phyloP scores from a whole-genome alignment of 2,113 vertebrate genomes.

The Crypturellus undulatus region DNA sequence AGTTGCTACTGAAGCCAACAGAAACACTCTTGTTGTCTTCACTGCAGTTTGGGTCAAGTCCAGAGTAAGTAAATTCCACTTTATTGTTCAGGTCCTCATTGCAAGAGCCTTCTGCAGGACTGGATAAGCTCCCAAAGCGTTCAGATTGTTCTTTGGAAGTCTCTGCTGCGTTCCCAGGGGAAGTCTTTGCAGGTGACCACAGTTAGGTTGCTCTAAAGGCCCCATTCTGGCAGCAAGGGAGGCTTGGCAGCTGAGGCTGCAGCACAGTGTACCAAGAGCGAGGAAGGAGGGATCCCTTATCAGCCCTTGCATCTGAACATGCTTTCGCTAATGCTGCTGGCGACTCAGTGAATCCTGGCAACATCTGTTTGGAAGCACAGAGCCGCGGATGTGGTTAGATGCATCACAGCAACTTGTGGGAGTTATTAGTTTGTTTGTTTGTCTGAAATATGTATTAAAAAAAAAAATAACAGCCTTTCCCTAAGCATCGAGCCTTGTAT shows the following conservation, averaged over 20 bases:
- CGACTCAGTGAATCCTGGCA: neutral
- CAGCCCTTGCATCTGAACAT: neutral
- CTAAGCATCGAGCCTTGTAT: neutral
- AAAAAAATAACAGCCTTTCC: neutral
- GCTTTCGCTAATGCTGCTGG: neutral
- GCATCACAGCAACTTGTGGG: neutral
- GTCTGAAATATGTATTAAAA: slow-evolving; percentile 9
- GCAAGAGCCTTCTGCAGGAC: fast-evolving
- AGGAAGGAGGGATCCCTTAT: neutral
- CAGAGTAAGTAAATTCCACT: neutral
- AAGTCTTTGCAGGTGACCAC: neutral
- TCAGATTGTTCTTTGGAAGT: neutral
- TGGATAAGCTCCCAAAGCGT: neutral
- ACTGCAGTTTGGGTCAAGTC: neutral
- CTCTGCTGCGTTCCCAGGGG: neutral
- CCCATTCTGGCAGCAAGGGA: neutral
- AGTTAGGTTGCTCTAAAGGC: neutral
- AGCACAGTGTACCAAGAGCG: fast-evolving
- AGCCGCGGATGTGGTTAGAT: neutral
- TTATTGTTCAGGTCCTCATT: neutral
- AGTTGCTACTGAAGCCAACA: neutral
- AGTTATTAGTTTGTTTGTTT: slow-evolving; percentile 24
- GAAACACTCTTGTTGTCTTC: neutral
- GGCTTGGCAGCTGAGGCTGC: neutral
- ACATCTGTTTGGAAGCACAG: slow-evolving; percentile 21